These are phyloP conservation scores for Clavelina lepadiformis DNA, from an alignment of 23 tunicate species.

Conservation along the genomic window DNA sequence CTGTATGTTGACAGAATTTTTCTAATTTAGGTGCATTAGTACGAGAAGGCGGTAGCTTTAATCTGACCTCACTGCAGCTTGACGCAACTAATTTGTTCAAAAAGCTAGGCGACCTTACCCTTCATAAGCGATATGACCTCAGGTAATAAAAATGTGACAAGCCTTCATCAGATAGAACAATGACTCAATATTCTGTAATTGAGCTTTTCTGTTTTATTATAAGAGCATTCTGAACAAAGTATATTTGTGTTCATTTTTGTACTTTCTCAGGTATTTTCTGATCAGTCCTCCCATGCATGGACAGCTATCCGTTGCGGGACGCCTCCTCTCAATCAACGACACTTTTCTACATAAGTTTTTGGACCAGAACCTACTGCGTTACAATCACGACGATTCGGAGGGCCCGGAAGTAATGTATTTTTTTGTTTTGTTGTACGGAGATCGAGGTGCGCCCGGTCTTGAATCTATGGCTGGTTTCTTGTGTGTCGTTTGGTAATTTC, in stretches of 20 bases:
- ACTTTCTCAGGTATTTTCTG: constrained; percentile 24
- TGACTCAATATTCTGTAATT: no score
- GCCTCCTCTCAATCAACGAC: constrained; percentile 6
- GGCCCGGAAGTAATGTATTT: constrained; percentile 19
- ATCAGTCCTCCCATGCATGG: constrained; percentile 20
- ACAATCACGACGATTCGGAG: constrained; percentile 66
- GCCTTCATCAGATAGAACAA: no score
- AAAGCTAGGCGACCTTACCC: constrained; percentile 7
- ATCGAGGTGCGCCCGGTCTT: no score
- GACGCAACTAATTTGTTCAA: constrained; percentile 64
- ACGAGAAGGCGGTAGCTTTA: constrained; percentile 42
- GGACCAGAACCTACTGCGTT: constrained; percentile 14
- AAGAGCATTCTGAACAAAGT: no score
- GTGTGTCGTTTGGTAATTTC: background rate
- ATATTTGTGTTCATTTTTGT: no score
- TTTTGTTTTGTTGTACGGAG: background rate
- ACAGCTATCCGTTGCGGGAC: background rate
- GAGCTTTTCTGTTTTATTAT: no score
- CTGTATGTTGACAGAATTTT: no score
- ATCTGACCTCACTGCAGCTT: constrained; percentile 16
- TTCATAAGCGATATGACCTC: constrained; percentile 13
- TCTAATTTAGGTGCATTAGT: constrained; percentile 8
- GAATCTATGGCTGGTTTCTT: no score
- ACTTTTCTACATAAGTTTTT: constrained; percentile 33
- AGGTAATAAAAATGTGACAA: no score